These are phyloP conservation scores for Amphiprion clarkii DNA, from an alignment of 2,797 vertebrate species.

Conservation along the genomic window DNA sequence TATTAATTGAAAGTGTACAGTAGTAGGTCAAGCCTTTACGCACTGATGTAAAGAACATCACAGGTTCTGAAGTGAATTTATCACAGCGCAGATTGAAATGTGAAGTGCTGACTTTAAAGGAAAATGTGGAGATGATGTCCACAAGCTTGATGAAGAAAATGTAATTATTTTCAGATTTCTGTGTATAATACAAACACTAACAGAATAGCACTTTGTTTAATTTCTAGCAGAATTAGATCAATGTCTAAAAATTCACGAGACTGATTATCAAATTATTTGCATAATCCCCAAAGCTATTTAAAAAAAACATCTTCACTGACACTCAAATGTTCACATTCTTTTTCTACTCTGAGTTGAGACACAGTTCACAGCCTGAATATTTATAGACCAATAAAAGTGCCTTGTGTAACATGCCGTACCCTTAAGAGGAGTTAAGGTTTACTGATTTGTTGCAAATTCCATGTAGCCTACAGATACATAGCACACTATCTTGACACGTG, in stretches of 20 bases:
- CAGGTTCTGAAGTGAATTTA: constrained; percentile 37
- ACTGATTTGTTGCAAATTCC: constrained; percentile 35
- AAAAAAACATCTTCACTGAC: constrained; percentile 15
- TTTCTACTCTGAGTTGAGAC: constrained; percentile 31
- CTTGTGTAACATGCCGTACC: constrained; percentile 26
- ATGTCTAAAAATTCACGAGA: constrained; percentile 20
- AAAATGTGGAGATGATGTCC: constrained; percentile 9
- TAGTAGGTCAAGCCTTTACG: constrained; percentile 40
- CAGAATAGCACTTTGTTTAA: constrained; percentile 5
- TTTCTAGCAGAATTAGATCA: constrained; percentile 33
- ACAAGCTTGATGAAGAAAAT: constrained; percentile 23
- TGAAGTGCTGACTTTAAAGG: constrained; percentile 38
- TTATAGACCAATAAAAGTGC: constrained; percentile 29
- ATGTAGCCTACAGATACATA: constrained; percentile 22
- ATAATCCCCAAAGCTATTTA: constrained; percentile 43
- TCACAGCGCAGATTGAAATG: constrained; percentile 37
- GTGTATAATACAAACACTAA: constrained; percentile 4
- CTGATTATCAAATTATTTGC: constrained; percentile 51
- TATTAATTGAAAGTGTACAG: constrained; percentile 61
- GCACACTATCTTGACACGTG: constrained; percentile 33
- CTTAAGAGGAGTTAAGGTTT: constrained; percentile 42
- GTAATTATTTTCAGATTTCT: neutral
- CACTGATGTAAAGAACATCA: constrained; percentile 44
- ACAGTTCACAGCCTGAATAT: constrained; percentile 53
- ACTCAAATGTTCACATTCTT: constrained; percentile 35